These are phyloP conservation scores for Drosophila cyrtoloma DNA, from an alignment of 2,888 invertebrate species.

Conservation along the genomic window DNA sequence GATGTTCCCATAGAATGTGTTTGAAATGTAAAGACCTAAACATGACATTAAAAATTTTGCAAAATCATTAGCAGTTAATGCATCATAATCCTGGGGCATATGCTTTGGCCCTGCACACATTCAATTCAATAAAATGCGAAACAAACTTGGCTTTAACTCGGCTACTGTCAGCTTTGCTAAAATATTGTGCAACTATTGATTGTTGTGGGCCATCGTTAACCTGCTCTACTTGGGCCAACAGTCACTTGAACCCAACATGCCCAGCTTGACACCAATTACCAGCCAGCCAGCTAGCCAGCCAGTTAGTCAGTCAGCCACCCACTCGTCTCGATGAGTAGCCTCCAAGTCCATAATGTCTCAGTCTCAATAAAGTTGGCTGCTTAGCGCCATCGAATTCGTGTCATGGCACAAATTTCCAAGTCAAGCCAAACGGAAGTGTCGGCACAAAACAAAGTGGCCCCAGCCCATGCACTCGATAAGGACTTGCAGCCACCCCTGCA, in stretches of 20 bases:
- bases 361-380: slow-evolving; percentile 74
- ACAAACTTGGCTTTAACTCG: slow-evolving; percentile 41
- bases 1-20: not conserved
- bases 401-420: slow-evolving; percentile 79
- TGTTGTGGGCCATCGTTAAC: slow-evolving; percentile 66
- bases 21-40: not conserved
- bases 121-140: slow-evolving; percentile 16
- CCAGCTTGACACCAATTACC: slow-evolving; percentile 63
- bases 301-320: slow-evolving; percentile 44
- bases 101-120: slow-evolving; percentile 11
- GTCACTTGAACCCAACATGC: slow-evolving; percentile 71
- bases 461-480: slow-evolving; percentile 30
- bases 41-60: not conserved
- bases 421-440: slow-evolving; percentile 75
- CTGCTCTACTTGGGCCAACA: slow-evolving; percentile 72
- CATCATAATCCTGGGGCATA: slow-evolving; percentile 5
- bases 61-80: not conserved
- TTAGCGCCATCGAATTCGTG: slow-evolving; percentile 70
- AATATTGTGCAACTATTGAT: slow-evolving; percentile 60
- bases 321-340: slow-evolving; percentile 67
- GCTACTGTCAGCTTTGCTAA: not conserved
- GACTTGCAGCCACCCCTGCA: slow-evolving; percentile 5
- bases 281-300: slow-evolving; percentile 25
- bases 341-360: slow-evolving; percentile 78
- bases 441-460: slow-evolving; percentile 73